Conservation (phyloP, 2,797 vertebrate species). For the Diplodus sargus region DNA sequence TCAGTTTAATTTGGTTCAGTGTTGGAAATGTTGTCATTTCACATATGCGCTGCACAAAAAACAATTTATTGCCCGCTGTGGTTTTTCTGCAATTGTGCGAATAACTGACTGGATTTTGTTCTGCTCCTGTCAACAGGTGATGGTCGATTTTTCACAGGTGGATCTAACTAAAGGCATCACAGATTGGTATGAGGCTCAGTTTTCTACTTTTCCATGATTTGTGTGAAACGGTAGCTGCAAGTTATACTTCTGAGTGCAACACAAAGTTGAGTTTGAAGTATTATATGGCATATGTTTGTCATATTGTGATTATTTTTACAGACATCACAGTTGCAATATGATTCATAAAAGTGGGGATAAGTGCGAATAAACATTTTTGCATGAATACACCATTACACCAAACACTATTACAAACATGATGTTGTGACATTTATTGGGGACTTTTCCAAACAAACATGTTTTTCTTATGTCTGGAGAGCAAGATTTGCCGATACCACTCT, state of each 20-base stretch:
- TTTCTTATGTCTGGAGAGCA: too few relatives aligned
- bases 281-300: background rate
- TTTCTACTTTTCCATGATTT: conserved; percentile 7
- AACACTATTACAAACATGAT: too few relatives aligned
- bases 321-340: too few relatives aligned
- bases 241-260: background rate
- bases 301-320: too few relatives aligned
- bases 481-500: too few relatives aligned
- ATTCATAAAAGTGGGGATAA: too few relatives aligned
- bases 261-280: background rate
- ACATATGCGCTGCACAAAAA: background rate
- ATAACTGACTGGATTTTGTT: background rate
- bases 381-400: too few relatives aligned
- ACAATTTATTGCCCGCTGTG: background rate
- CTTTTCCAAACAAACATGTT: too few relatives aligned
- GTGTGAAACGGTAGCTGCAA: background rate
- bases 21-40: background rate
- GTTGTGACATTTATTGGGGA: too few relatives aligned
- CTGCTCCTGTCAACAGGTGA: conserved; percentile 82
- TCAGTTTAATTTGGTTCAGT: background rate
- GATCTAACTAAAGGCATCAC: conserved; percentile 90
- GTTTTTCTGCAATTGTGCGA: background rate
- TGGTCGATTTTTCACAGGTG: conserved; percentile 89
- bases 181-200: conserved; percentile 85
- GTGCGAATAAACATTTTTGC: too few relatives aligned